phyloP scores from a whole-genome alignment of 2,113 vertebrate species.

The Gasterosteus nipponicus region DNA sequence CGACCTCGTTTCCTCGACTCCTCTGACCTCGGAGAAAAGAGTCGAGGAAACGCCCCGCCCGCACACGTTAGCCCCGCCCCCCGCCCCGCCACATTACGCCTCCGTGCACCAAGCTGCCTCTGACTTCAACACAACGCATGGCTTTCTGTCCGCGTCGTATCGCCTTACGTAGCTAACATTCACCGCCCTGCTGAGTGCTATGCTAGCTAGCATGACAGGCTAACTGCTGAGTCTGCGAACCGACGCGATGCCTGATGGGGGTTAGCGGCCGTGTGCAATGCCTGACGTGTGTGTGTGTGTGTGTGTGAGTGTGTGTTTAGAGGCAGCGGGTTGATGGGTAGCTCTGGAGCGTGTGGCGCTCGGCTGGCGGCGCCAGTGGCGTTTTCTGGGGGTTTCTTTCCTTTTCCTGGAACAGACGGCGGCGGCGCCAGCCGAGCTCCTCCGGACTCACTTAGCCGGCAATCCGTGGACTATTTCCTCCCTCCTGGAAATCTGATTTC shows the following conservation, averaged over 20 bases:
- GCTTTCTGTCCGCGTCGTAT: slow-evolving; percentile 55
- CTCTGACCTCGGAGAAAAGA: neutral
- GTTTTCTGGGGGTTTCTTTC: slow-evolving; percentile 30
- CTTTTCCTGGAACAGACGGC: slow-evolving; percentile 55
- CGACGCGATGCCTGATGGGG: neutral
- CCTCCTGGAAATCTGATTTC: slow-evolving; percentile 36
- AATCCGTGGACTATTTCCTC: slow-evolving; percentile 42
- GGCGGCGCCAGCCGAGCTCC: slow-evolving; percentile 41
- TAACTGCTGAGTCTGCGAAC: neutral
- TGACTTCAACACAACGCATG: slow-evolving; percentile 67
- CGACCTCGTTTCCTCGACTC: neutral
- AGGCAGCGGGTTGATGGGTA: slow-evolving; percentile 34
- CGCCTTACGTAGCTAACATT: slow-evolving; percentile 66
- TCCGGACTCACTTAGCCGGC: slow-evolving; percentile 26
- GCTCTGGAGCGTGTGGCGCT: slow-evolving; percentile 35
- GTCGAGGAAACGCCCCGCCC: neutral
- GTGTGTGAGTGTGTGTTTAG: slow-evolving; percentile 39
- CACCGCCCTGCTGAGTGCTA: slow-evolving; percentile 31
- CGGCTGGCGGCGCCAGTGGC: slow-evolving; percentile 65
- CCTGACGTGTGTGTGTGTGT: slow-evolving; percentile 17
- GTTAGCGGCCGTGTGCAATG: slow-evolving; percentile 37
- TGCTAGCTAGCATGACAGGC: slow-evolving; percentile 6
- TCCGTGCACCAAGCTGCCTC: slow-evolving; percentile 78
- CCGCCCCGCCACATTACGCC: slow-evolving; percentile 57
- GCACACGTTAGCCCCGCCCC: slow-evolving; percentile 11